A percentile compares a stretch with the other conserved stretches of the same genome.
Evolutionary conservation across 2,113 vertebrate species (phyloP).

Genomic region (Carollia perspicillata): DNA sequence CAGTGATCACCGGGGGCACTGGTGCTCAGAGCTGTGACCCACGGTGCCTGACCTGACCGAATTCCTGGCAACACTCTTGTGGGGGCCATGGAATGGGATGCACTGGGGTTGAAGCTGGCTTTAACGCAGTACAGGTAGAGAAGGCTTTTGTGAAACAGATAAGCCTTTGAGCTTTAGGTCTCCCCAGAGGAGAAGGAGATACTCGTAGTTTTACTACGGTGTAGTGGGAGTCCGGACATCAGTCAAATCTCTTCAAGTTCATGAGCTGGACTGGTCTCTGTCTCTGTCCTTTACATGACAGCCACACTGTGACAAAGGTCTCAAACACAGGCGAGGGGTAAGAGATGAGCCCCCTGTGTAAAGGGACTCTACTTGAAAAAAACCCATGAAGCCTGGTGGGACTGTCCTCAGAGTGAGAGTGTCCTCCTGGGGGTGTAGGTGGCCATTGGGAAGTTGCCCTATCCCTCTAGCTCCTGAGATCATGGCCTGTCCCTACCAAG

Average conservation of each 20-base stretch:
- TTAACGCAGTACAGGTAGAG: background rate
- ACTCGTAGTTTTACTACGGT: background rate
- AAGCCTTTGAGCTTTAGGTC: background rate
- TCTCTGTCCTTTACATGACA: background rate
- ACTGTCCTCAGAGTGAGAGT: background rate
- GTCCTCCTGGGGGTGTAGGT: too few species aligned
- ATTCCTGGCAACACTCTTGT: background rate
- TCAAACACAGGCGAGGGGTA: background rate
- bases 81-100: background rate
- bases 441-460: background rate
- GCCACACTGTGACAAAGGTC: background rate
- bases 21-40: too few species aligned
- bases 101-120: background rate
- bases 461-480: background rate
- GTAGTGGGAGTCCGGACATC: background rate
- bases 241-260: background rate
- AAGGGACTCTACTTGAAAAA: background rate
- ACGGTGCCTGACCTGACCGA: background rate
- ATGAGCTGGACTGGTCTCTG: background rate
- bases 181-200: background rate
- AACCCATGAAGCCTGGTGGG: background rate
- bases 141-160: background rate
- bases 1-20: too few species aligned
- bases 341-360: background rate
- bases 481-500: too few species aligned